Evolutionary conservation across 2,888 invertebrate genomes (phyloP).

Genomic region (Drosophila greeni): DNA sequence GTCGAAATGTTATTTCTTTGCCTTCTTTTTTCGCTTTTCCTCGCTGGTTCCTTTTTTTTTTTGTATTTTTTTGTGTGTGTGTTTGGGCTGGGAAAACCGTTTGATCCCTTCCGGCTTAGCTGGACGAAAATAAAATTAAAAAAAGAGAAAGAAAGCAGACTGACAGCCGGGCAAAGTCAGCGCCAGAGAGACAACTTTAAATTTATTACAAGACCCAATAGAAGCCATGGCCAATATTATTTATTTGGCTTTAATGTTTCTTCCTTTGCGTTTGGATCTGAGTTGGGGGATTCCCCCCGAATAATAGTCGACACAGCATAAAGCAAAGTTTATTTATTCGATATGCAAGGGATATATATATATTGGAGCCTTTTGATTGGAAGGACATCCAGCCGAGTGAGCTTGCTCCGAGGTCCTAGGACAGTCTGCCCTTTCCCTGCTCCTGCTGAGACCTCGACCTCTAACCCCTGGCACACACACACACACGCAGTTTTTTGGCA

Average conservation of each 20-base stretch:
- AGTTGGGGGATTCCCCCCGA: not conserved
- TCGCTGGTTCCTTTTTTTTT: conserved; percentile 42
- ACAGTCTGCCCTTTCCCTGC: too few species aligned
- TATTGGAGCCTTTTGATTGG: conserved; percentile 28
- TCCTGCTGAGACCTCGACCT: not conserved
- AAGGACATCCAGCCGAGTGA: conserved; percentile 1
- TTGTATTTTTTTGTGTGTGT: not conserved
- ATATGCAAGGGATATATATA: conserved; percentile 12
- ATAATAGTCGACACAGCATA: conserved; percentile 55
- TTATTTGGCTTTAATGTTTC: conserved; percentile 50
- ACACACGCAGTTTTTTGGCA: conserved; percentile 29
- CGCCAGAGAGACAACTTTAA: conserved; percentile 36
- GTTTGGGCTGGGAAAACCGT: conserved; percentile 51
- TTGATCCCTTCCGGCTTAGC: conserved; percentile 71
- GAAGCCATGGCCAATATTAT: conserved; percentile 51
- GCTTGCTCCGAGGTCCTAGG: too few species aligned
- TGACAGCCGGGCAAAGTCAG: conserved; percentile 7
- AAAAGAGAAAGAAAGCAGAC: not conserved
- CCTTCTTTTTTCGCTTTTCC: not conserved
- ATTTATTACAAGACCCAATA: conserved; percentile 61
- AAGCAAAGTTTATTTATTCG: conserved; percentile 56
- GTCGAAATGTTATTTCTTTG: conserved; percentile 37
- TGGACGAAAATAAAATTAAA: conserved; percentile 59
- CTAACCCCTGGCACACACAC: conserved; percentile 5
- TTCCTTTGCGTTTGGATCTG: not conserved